Evolutionary conservation across 1,140 invertebrate genomes (phyloP).

Genomic region (Pogonognathellus flavescens): DNA sequence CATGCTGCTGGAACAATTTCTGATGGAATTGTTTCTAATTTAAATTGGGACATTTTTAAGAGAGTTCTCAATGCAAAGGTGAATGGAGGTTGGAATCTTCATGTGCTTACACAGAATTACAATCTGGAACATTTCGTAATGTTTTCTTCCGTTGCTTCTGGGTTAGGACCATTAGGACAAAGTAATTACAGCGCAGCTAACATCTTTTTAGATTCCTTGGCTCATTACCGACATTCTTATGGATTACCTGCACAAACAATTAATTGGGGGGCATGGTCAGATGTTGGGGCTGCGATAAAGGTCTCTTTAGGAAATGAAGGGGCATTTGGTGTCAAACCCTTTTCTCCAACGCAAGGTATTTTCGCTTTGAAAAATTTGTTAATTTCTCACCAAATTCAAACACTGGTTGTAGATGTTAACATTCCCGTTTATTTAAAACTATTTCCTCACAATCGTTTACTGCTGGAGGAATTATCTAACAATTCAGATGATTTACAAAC

Average conservation of each 20-base stretch:
- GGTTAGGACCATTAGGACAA: conserved; percentile 15
- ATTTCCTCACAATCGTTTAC: background rate
- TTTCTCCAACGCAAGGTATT: background rate
- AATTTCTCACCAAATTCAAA: background rate
- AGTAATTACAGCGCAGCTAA: conserved; percentile 33
- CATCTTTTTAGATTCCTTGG: conserved; percentile 33
- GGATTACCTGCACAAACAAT: conserved; percentile 30
- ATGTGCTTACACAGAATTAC: conserved; percentile 1
- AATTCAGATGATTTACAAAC: background rate
- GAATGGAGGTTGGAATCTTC: conserved; percentile 53
- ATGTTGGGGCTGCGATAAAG: background rate
- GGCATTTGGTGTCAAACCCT: background rate
- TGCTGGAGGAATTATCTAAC: background rate
- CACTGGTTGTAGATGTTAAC: conserved; percentile 11
- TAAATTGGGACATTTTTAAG: conserved; percentile 31
- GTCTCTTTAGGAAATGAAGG: conserved; percentile 2
- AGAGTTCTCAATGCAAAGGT: conserved; percentile 51
- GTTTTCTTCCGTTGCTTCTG: conserved; percentile 38
- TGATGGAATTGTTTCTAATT: conserved; percentile 20
- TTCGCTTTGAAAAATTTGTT: background rate
- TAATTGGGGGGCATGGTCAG: conserved; percentile 50
- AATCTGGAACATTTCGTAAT: conserved; percentile 46
- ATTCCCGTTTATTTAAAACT: background rate
- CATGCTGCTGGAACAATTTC: conserved; percentile 35
- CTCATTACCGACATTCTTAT: background rate